Conservation (phyloP, 2,797 vertebrate species). For the Trichosurus vulpecula region DNA sequence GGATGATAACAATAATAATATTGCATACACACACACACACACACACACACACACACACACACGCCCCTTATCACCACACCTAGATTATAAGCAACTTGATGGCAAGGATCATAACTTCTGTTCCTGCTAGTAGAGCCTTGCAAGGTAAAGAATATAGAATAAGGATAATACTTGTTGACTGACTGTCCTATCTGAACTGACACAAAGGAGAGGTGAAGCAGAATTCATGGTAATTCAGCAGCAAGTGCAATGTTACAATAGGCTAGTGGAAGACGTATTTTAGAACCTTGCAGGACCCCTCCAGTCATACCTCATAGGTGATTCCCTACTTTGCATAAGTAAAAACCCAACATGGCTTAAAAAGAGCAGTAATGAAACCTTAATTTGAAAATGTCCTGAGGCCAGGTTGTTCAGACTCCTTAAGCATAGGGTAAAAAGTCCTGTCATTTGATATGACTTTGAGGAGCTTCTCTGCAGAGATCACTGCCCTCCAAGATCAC, state of each 20-base stretch:
- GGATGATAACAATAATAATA: background rate
- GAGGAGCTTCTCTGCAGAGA: background rate
- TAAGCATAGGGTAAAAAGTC: background rate
- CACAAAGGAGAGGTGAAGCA: background rate
- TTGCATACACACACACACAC: too few species aligned
- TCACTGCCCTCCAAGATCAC: background rate
- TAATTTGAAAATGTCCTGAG: constrained; percentile 44
- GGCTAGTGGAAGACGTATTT: background rate
- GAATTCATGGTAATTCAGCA: background rate
- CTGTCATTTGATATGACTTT: background rate
- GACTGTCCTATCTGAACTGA: background rate
- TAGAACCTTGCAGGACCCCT: background rate
- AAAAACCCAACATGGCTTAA: background rate
- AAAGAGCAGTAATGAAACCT: background rate
- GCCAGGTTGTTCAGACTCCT: constrained; percentile 11
- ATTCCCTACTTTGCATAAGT: background rate
- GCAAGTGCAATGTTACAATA: background rate
- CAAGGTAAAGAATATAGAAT: background rate
- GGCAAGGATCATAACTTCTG: background rate
- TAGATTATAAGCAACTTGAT: background rate
- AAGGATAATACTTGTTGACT: background rate
- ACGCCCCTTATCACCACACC: background rate
- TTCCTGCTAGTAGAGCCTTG: background rate
- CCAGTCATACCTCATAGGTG: background rate
- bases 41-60: too few species aligned